Evolutionary conservation across 2,888 invertebrate genomes (phyloP).

Genomic region (Penaeus monodon): DNA sequence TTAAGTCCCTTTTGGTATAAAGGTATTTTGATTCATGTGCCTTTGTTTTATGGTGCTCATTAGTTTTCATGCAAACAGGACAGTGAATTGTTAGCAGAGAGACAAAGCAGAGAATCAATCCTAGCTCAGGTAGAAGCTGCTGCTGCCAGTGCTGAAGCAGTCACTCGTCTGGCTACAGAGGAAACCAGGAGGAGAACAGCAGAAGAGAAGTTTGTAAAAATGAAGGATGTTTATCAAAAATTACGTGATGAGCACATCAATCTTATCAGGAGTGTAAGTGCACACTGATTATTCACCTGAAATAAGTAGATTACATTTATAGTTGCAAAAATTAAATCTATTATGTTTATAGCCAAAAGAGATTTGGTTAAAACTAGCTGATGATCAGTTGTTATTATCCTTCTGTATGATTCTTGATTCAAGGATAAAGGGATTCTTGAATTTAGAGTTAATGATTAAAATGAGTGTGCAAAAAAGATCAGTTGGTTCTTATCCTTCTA

Average conservation of each 20-base stretch:
- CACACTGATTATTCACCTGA: neutral
- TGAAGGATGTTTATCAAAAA: constrained; percentile 94
- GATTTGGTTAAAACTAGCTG: too few relatives aligned
- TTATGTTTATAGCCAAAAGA: too few relatives aligned
- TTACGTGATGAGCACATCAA: constrained; percentile 94
- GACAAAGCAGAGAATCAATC: constrained; percentile 74
- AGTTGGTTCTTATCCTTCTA: too few relatives aligned
- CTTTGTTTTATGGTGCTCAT: constrained; percentile 57
- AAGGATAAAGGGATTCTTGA: too few relatives aligned
- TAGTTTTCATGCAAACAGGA: constrained; percentile 70
- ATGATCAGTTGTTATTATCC: too few relatives aligned
- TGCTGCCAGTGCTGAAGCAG: constrained; percentile 65
- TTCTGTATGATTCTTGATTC: too few relatives aligned
- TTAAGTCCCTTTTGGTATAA: too few relatives aligned
- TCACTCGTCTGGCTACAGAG: constrained; percentile 54
- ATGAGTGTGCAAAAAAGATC: too few relatives aligned
- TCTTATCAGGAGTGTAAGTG: constrained; percentile 77
- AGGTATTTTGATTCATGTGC: neutral
- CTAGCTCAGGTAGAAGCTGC: constrained; percentile 73
- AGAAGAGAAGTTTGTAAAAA: constrained; percentile 93
- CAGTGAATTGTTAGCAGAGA: constrained; percentile 75
- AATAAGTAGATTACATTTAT: neutral
- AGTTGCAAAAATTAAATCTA: neutral
- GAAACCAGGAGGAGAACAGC: constrained; percentile 59
- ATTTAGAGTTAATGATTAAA: too few relatives aligned